These are phyloP conservation scores for Phrynosoma blainvillii DNA, from an alignment of 2,113 vertebrate genomes.

Conservation along the genomic window DNA sequence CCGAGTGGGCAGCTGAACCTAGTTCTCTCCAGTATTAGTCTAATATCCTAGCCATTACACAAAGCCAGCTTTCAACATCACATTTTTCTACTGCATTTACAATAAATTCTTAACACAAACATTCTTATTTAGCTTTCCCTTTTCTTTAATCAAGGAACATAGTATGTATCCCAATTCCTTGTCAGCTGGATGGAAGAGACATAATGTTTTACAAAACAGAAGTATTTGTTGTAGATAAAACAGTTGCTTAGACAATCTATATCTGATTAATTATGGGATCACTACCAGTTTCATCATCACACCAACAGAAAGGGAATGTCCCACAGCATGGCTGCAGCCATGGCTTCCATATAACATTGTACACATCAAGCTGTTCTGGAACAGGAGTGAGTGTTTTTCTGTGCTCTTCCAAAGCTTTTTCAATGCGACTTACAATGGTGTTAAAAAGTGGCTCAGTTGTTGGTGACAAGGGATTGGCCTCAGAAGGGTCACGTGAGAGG, in stretches of 20 bases:
- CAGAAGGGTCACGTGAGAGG: conserved; percentile 82
- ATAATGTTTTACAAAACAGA: neutral
- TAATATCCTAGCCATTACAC: too few species aligned
- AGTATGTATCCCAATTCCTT: neutral
- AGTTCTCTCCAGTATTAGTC: too few species aligned
- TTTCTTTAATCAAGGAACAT: neutral
- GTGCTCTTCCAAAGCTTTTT: conserved; percentile 74
- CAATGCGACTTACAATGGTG: conserved; percentile 66
- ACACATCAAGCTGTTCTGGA: conserved; percentile 76
- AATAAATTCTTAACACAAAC: neutral
- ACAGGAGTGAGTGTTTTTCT: conserved; percentile 59
- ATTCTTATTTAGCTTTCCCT: neutral
- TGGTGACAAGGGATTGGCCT: conserved; percentile 73
- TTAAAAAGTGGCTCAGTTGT: conserved; percentile 69
- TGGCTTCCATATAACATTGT: conserved; percentile 81
- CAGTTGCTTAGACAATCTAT: neutral
- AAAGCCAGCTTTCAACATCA: too few species aligned
- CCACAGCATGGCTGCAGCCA: conserved; percentile 92
- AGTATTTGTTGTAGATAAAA: neutral
- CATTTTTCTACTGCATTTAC: too few species aligned
- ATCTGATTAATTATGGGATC: neutral
- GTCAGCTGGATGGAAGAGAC: neutral
- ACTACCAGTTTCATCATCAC: conserved; percentile 55
- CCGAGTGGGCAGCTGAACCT: too few species aligned
- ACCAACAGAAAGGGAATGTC: conserved; percentile 85